These are phyloP conservation scores for Arizona elegans DNA, from an alignment of 2,113 vertebrate genomes.

Conservation along the genomic window DNA sequence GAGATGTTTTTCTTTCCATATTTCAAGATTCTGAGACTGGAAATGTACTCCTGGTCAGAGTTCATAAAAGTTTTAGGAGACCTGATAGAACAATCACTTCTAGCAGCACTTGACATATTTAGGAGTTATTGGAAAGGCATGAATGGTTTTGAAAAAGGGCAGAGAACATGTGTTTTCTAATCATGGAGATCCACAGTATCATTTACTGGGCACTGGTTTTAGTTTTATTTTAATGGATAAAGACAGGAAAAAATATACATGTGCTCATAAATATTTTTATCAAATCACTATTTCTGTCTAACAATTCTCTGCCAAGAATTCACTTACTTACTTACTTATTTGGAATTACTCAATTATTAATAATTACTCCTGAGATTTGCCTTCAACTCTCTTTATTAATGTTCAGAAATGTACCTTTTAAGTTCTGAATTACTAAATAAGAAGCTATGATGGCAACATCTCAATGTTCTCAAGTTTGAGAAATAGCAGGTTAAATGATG, in stretches of 20 bases:
- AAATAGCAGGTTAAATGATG: background rate
- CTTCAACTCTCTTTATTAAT: background rate
- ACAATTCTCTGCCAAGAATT: background rate
- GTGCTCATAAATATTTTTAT: background rate
- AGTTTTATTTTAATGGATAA: background rate
- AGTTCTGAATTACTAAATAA: background rate
- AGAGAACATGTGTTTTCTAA: background rate
- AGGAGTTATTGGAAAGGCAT: background rate
- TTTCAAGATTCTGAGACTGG: background rate
- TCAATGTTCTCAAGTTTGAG: background rate
- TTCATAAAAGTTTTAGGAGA: background rate
- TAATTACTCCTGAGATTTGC: background rate
- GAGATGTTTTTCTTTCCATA: background rate
- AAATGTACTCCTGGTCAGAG: background rate
- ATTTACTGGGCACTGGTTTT: background rate
- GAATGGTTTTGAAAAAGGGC: background rate
- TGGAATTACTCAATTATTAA: background rate
- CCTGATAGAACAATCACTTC: background rate
- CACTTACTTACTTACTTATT: background rate
- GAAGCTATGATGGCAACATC: background rate
- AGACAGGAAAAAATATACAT: background rate
- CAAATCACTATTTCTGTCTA: background rate
- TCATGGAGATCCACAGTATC: background rate
- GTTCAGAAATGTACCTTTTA: background rate
- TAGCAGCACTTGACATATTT: background rate